Base-by-base conservation (phyloP, 2,113 vertebrate genomes). In the Pongo pygmaeus region DNA sequence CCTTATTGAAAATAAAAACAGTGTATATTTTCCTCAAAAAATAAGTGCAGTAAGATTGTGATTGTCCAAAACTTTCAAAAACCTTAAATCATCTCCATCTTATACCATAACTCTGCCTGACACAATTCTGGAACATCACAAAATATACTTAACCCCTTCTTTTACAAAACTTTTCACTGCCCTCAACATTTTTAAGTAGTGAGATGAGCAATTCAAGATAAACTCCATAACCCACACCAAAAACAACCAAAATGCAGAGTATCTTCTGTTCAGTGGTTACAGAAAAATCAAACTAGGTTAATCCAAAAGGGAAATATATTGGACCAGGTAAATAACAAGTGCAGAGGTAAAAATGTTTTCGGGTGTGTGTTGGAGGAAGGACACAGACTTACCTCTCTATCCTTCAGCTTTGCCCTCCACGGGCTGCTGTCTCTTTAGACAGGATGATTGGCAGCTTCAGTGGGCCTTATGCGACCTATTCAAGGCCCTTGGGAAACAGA, bases 1-100 rank as follows among this genome's bases (percentile, higher is more conserved):
- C 40, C 57, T 92, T 67, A 32, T 13, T 27, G 84, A 95, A 90
- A 72, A 90, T 7, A 46, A 94, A 91, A 52, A 78, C 17, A 96
- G 67, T 22, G 10, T 46, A 2, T 64, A 43, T 67, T 97, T 97
- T 72, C 43, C 35, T 59, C 72, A 77, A 38, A 87, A 92, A 94
- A 38, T 30, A 89, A 79, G 12, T 74, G 25, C 50, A 43, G 9
- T 32, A 87, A 92, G 48, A 80, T 8, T 80, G 27, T 57, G 30
- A 61, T 23, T 70, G 25, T 57, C 64, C 18, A 93, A 57, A 91
- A 93, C 50, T 40, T 92, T 78, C 32, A 81, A 92, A 70, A 81
- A 94, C 57, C 35, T 38, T 80, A 64, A 23, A 46, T 92, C 90
- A 20, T 96, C 17, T 46, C 5, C 2, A 79, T 4, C 1, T 86